Conservation (phyloP, 2,113 vertebrate genomes). For the Petaurus breviceps region DNA sequence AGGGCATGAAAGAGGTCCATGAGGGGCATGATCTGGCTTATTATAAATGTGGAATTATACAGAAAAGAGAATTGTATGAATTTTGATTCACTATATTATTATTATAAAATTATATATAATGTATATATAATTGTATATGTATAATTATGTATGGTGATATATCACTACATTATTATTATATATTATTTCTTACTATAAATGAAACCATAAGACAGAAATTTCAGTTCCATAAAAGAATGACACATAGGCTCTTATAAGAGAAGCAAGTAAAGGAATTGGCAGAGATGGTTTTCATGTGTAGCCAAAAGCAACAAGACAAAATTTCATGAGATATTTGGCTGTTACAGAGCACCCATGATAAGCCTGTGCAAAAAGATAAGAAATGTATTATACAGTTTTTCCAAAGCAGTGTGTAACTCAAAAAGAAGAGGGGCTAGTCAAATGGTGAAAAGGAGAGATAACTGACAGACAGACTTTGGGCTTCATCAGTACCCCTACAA, state of each 20-base stretch:
- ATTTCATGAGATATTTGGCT: background rate
- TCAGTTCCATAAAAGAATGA: background rate
- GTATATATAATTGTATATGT: too few species aligned
- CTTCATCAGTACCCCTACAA: background rate
- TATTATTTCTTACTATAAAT: background rate
- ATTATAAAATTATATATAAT: background rate
- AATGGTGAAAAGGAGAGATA: background rate
- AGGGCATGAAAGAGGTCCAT: background rate
- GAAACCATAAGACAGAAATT: background rate
- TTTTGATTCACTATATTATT: background rate
- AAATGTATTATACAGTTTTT: background rate
- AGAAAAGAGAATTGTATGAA: background rate
- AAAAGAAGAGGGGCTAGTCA: background rate
- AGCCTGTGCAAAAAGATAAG: background rate
- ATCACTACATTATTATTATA: background rate
- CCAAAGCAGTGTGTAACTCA: background rate
- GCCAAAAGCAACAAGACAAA: background rate
- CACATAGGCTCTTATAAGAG: background rate
- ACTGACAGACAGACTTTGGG: background rate
- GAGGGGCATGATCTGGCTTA: background rate
- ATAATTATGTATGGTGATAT: background rate
- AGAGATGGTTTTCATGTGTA: background rate
- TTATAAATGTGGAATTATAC: background rate
- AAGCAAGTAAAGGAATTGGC: background rate
- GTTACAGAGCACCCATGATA: background rate